Evolutionary conservation across 2,113 vertebrate species (phyloP).

Genomic region (Tapirus terrestris): DNA sequence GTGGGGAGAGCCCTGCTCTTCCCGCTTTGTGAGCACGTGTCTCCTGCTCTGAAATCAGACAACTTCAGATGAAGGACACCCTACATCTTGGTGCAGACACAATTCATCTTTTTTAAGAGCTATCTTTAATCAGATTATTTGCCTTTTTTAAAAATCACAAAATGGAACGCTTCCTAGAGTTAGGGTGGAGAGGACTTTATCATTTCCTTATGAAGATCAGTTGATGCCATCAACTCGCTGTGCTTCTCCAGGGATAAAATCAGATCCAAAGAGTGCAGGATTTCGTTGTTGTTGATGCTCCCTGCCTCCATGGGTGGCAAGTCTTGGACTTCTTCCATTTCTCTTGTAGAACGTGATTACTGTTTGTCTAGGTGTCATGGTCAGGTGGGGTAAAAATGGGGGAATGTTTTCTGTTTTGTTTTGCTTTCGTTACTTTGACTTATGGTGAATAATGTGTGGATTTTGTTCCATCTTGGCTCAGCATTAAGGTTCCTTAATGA

Average conservation of each 20-base stretch:
- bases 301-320: fast-evolving
- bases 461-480: neutral
- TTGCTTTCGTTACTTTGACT: neutral
- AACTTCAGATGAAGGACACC: neutral
- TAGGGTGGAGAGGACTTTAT: neutral
- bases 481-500: fast-evolving
- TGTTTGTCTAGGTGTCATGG: neutral
- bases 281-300: fast-evolving
- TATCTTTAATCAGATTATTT: neutral
- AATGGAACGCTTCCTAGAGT: neutral
- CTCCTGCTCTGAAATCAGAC: neutral
- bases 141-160: neutral
- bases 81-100: neutral
- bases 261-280: neutral
- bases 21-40: neutral
- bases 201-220: neutral
- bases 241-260: neutral
- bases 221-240: fast-evolving
- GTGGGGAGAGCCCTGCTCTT: slow-evolving; percentile 10
- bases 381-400: fast-evolving
- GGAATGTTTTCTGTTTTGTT: neutral
- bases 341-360: neutral
- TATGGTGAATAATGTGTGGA: neutral
- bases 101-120: neutral
- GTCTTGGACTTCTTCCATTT: neutral